Base-by-base conservation (phyloP, 2,888 invertebrate species). In the Phrixothrix hirtus region DNA sequence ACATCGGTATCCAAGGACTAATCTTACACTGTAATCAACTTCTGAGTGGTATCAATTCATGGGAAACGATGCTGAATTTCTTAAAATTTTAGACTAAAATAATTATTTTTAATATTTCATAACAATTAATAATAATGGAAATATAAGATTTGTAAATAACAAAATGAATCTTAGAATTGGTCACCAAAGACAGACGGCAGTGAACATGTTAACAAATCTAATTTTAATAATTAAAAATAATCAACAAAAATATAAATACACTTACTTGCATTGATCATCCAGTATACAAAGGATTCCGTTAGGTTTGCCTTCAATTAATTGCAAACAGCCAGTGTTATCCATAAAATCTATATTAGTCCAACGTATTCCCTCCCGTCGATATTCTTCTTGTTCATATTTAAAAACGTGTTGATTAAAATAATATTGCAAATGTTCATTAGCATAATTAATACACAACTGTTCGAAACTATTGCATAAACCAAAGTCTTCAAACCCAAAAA, bases 371-470 rank as follows among this genome's bases (percentile, higher is more conserved):
- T 96, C 95, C 57, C 92, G 84, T 64, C 91, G 81, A 74, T 96
- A 97, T 77, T 96, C 96, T 74, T 96, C 93, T 81, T 96, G 91
- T 72, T 96, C 96, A 70, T 95, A 95, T 78, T 95, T 95, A 79
- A 97, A 97, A 64, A 97, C 96, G 74, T 97, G 96, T 77, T 95
- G 93, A 80, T 96, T 96, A 80, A 97, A 97, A 76, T 96, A 96
- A 76, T 93, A 92, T 78, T 97, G 96, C 39, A 97, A 81, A 76
- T 95, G 95, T 76, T 97, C 96, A 75, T 97, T 97, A 11, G 96
- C 96, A 76, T 94, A 96, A 80, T 97, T 97, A 66, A 97, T 96
- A 77, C 96, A 96, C 63, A 96, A 83, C 77, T 96, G 96, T 76
- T 97, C 96, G 75, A 95, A 96, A 75, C 94, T 95, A 77, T 91